Percentiles rank a stretch among this genome's conserved stretches.
These are phyloP conservation scores for Molanna angustata DNA, from an alignment of 2,888 invertebrate species.

Conservation along the genomic window DNA sequence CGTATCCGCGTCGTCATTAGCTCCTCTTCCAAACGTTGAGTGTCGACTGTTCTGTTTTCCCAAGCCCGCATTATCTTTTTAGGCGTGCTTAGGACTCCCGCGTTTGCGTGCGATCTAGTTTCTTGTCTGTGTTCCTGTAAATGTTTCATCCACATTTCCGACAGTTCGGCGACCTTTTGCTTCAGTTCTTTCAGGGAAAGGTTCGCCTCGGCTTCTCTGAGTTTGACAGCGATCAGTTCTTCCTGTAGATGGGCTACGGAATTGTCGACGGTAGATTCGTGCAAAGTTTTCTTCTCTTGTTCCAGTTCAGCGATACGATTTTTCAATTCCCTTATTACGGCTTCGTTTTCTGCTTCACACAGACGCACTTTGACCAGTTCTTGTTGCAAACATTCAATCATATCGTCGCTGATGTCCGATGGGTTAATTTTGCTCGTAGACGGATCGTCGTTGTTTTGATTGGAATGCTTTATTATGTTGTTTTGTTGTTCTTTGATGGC, in stretches of 20 bases:
- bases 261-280: conserved; percentile 91
- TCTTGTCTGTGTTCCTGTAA: conserved; percentile 75
- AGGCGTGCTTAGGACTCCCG: conserved; percentile 67
- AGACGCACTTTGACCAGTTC: conserved; percentile 91
- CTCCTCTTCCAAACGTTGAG: conserved; percentile 89
- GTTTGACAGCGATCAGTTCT: conserved; percentile 94
- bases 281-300: conserved; percentile 88
- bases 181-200: conserved; percentile 93
- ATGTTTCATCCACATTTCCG: conserved; percentile 86
- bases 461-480: conserved; percentile 1
- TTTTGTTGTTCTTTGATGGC: conserved; percentile 15
- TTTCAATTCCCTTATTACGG: conserved; percentile 82
- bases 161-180: conserved; percentile 87
- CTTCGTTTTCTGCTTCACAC: conserved; percentile 89
- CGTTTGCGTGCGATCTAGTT: conserved; percentile 50
- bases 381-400: conserved; percentile 91
- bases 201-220: conserved; percentile 97
- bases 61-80: conserved; percentile 80
- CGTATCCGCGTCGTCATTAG: conserved; percentile 90
- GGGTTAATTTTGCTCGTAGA: conserved; percentile 6
- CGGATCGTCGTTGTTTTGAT: conserved; percentile 11
- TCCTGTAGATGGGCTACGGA: conserved; percentile 96
- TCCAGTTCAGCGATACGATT: conserved; percentile 87
- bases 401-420: conserved; percentile 48
- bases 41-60: conserved; percentile 77